Percentiles rank a stretch among this genome's conserved stretches.
phyloP scores from a whole-genome alignment of 2,888 invertebrate genomes.

The Eledone cirrhosa region DNA sequence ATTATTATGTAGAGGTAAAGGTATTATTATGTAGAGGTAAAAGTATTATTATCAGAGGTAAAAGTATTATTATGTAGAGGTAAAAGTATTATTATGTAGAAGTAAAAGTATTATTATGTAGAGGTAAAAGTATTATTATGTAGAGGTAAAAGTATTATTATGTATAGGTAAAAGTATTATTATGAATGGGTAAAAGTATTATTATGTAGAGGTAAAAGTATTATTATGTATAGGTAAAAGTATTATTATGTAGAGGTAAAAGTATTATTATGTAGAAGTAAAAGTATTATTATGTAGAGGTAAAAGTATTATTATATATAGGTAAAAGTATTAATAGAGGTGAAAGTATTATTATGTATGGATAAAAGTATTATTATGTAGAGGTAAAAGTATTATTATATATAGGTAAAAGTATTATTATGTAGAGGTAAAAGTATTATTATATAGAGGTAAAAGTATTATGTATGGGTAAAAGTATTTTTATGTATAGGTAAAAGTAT shows the following conservation, averaged over 20 bases:
- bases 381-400: background rate
- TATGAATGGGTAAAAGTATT: background rate
- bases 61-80: too few relatives aligned
- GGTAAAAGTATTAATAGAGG: background rate
- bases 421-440: background rate
- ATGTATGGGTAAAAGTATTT: too few relatives aligned
- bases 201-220: background rate
- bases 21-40: too few relatives aligned
- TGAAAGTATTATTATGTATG: background rate
- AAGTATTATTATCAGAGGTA: too few relatives aligned
- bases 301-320: background rate
- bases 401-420: background rate
- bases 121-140: background rate
- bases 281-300: background rate
- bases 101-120: too few relatives aligned
- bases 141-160: background rate
- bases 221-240: background rate
- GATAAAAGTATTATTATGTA: background rate
- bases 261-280: background rate
- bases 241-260: background rate
- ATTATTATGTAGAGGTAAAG: too few relatives aligned
- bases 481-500: too few relatives aligned
- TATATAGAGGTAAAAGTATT: too few relatives aligned
- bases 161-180: background rate
- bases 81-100: too few relatives aligned